Base-by-base conservation (phyloP, 2,888 invertebrate genomes). In the Pterostichus niger region DNA sequence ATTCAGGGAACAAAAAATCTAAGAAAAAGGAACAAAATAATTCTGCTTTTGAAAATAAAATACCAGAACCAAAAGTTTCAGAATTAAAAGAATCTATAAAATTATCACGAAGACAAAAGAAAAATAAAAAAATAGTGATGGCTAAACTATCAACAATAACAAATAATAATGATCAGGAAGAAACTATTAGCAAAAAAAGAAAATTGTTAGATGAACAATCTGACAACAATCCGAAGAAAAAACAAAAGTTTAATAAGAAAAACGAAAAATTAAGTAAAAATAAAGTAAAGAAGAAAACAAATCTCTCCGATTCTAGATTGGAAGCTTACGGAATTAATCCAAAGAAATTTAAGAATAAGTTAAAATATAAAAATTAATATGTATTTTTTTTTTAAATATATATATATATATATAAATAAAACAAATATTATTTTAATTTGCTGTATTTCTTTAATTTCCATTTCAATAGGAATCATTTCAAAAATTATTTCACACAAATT, bases 281-380 rank as follows among this genome's bases (percentile, higher is more conserved):
- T 40, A 9, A 6, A 40, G 49, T n/a, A n/a, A 54, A 80, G 11
- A 71, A 82, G 31, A 84, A 86, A 54, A 76, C 87, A 77, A 88
- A 85, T 10, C 88, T 95, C 33, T 94, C 96, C 1, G 96, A 97
- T 89, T 95, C 96, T 85, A 93, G 99, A 85, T 91, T 99, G 7
- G 93, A 94, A 87, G 98, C 98, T 0, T 99, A 96, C 89, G 98
- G 98, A 79, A 93, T 98, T 52, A 98, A 97, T 91, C 97, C 97
- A 0, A 96, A 95, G 87, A 97, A 96, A 88, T 96, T 95, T 87
- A 95, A 94, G 88, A 94, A 94, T 87, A 95, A 94, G 89, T 90
- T 95, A 85, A 95, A 94, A 88, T 95, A 94, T 86, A 92, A 92
- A 84, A 92, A 92, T 84, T 92, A 11, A 33, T 64, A 7, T 33